Conservation (phyloP, 64 coral and sea anemone species). For the Trachythela sp. region DNA sequence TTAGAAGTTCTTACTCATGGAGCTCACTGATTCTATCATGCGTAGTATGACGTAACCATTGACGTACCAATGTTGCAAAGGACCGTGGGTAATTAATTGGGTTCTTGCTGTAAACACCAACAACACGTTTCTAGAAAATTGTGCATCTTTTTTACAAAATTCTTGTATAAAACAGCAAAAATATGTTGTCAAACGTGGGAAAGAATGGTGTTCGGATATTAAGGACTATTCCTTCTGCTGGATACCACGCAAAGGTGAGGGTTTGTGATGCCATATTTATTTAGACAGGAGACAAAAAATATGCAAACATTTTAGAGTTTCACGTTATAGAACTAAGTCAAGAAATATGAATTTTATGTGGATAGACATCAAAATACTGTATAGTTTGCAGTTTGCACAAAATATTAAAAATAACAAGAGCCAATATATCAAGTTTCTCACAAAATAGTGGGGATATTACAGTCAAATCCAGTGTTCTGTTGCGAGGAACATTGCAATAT, state of each 20-base stretch:
- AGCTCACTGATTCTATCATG: no score
- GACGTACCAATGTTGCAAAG: no score
- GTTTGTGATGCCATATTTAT: neutral
- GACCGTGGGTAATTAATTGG: no score
- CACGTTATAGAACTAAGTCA: neutral
- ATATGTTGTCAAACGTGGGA: slow-evolving; percentile 3
- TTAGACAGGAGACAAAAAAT: neutral
- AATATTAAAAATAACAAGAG: neutral
- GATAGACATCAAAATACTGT: neutral
- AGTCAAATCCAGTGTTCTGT: neutral
- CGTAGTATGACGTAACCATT: no score
- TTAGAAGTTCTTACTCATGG: no score
- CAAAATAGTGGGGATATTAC: neutral
- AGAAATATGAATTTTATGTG: neutral
- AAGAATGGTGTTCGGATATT: neutral
- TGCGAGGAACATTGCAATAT: no score
- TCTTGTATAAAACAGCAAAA: neutral
- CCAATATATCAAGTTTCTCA: neutral
- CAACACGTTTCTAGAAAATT: no score
- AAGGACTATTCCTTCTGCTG: neutral
- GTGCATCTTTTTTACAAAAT: neutral
- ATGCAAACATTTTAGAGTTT: neutral
- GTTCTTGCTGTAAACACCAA: no score
- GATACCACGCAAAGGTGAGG: slow-evolving; percentile 3
- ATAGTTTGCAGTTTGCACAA: no score